These are phyloP conservation scores for Drosophila vallismaia DNA, from an alignment of 2,888 invertebrate genomes.

Conservation along the genomic window DNA sequence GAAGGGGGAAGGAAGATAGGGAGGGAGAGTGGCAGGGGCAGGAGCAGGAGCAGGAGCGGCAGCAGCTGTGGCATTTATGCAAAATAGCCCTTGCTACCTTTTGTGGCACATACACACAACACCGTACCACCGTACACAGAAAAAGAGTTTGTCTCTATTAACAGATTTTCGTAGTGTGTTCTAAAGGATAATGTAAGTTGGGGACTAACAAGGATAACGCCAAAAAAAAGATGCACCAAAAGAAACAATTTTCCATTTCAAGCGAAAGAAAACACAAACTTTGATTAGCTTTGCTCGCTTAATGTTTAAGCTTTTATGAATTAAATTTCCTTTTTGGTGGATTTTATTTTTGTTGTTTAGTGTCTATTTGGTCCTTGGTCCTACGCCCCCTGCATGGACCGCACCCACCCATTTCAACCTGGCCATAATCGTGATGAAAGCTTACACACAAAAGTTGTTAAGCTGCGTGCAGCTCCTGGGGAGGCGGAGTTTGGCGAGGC, in stretches of 20 bases:
- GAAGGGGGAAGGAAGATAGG: neutral
- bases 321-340: too few relatives aligned
- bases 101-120: neutral
- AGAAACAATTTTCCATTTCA: too few relatives aligned
- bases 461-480: slow-evolving; percentile 22
- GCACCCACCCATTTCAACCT: neutral
- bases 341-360: neutral
- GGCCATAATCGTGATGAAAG: slow-evolving; percentile 28
- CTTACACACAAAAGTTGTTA: slow-evolving; percentile 33
- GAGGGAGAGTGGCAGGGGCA: neutral
- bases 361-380: neutral
- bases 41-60: neutral
- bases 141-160: slow-evolving; percentile 35
- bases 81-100: slow-evolving; percentile 30
- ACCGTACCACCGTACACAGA: neutral
- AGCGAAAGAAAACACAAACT: too few relatives aligned
- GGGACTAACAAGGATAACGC: neutral
- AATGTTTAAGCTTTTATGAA: too few relatives aligned
- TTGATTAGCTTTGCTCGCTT: too few relatives aligned
- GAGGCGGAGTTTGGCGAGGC: slow-evolving; percentile 9
- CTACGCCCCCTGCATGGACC: neutral
- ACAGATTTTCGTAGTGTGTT: slow-evolving; percentile 32
- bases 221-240: too few relatives aligned
- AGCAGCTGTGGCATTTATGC: slow-evolving; percentile 44
- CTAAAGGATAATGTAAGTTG: slow-evolving; percentile 6